These are phyloP conservation scores for Drosophila crucigera DNA, from an alignment of 2,888 invertebrate species.

Conservation along the genomic window DNA sequence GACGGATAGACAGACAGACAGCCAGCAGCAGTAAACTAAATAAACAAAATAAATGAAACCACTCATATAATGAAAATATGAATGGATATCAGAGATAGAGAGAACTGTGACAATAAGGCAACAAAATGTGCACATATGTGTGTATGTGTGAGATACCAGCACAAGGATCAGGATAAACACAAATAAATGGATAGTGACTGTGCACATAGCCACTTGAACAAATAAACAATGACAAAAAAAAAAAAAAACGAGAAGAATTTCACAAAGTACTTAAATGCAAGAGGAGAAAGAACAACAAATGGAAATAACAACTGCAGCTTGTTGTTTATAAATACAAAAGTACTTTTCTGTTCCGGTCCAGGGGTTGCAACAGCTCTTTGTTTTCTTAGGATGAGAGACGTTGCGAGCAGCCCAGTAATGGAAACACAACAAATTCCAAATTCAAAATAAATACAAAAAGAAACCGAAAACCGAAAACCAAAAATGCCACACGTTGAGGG, in stretches of 20 bases:
- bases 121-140: slow-evolving; percentile 54
- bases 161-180: slow-evolving; percentile 59
- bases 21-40: slow-evolving; percentile 26
- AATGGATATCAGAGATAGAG: slow-evolving; percentile 30
- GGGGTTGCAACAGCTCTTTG: slow-evolving; percentile 57
- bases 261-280: slow-evolving; percentile 76
- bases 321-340: slow-evolving; percentile 48
- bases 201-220: slow-evolving; percentile 58
- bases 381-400: slow-evolving; percentile 61
- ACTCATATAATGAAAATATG: slow-evolving; percentile 61
- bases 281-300: slow-evolving; percentile 37
- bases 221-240: slow-evolving; percentile 75
- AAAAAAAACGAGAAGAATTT: slow-evolving; percentile 34
- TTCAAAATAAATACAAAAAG: slow-evolving; percentile 70
- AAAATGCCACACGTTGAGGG: slow-evolving; percentile 59
- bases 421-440: slow-evolving; percentile 73
- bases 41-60: slow-evolving; percentile 65
- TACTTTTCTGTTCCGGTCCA: slow-evolving; percentile 45
- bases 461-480: slow-evolving; percentile 30
- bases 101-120: slow-evolving; percentile 46
- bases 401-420: slow-evolving; percentile 56
- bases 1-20: not conserved
- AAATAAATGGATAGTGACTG: slow-evolving; percentile 50
- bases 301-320: slow-evolving; percentile 71
- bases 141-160: slow-evolving; percentile 34